Conservation (phyloP, 2,888 invertebrate species). For the Orthonychiurus folsomi region DNA sequence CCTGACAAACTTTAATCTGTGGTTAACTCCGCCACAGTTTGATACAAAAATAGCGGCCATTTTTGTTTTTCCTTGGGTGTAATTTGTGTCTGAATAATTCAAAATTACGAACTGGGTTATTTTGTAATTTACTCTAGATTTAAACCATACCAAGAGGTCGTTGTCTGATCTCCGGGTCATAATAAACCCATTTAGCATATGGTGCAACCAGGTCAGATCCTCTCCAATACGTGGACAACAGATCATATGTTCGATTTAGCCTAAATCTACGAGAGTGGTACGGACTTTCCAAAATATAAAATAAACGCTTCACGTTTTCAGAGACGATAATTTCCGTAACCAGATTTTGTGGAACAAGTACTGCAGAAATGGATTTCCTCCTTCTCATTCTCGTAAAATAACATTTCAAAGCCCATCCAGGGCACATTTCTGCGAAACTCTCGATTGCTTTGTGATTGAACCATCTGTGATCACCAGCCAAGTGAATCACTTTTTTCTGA, state of each 20-base stretch:
- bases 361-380: too few relatives aligned
- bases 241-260: not conserved
- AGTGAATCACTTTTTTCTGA: too few relatives aligned
- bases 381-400: too few relatives aligned
- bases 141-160: too few relatives aligned
- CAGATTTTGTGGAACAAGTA: too few relatives aligned
- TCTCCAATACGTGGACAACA: not conserved
- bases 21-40: conserved; percentile 30
- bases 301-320: too few relatives aligned
- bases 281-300: not conserved
- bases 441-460: too few relatives aligned
- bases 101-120: too few relatives aligned
- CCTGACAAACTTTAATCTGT: conserved; percentile 71
- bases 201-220: not conserved
- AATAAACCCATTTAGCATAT: not conserved
- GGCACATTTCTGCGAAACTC: not conserved
- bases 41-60: conserved; percentile 36
- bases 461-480: too few relatives aligned
- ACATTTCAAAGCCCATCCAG: not conserved
- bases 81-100: too few relatives aligned
- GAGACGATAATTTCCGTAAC: too few relatives aligned
- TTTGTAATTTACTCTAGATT: too few relatives aligned
- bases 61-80: conserved; percentile 31
- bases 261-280: not conserved
- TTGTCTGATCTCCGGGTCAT: not conserved